Base-by-base conservation (phyloP, 2,797 vertebrate species). In the Lepus oiostolus region DNA sequence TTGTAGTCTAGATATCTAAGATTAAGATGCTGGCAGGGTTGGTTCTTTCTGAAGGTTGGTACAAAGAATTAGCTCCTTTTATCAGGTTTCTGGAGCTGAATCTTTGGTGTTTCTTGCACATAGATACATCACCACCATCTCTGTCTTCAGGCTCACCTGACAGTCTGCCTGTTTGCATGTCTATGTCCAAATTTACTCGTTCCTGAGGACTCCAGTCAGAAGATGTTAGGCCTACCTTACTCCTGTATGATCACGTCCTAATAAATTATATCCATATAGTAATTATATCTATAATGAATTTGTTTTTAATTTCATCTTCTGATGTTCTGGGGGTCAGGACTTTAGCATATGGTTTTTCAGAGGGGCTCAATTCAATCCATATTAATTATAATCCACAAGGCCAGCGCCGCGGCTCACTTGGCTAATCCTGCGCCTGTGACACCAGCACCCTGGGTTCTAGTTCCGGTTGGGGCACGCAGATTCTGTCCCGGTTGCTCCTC, bases 1-100 rank as follows among this genome's bases (percentile, higher is more conserved):
- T 77, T 89, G 17, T 47, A 65, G 76, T 16, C 24, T 88, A 42
- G 47, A 91, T 85, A 88, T 84, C 28, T 47, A 47, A 87, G n/a
- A 62, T 80, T 6, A 24, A 35, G 63, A 42, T 81, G 16, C 84
- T 74, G 24, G 21, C 47, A 47, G 12, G 14, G 5, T 65, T 77
- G 30, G 12, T 81, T 65, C 22, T 60, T 83, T 91, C 42, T 77
- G 11, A 76, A 70, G 28, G 8, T 24, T 82, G 1, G 35, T 10
- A 74, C 60, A 7, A 10, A 32, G 16, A 63, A 58, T 63, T 24
- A 26, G 26, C 32, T 35, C 30, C 50, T 88, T 77, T 38, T 8
- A 42, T 9, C 1, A 22, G 1, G 21, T n/a, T 80, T 85, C 38
- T 68, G 50, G 81, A 74, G 35, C 58, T 70, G 10, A 58, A 21